Conservation (phyloP, 2,113 vertebrate species). For the Melospiza georgiana region DNA sequence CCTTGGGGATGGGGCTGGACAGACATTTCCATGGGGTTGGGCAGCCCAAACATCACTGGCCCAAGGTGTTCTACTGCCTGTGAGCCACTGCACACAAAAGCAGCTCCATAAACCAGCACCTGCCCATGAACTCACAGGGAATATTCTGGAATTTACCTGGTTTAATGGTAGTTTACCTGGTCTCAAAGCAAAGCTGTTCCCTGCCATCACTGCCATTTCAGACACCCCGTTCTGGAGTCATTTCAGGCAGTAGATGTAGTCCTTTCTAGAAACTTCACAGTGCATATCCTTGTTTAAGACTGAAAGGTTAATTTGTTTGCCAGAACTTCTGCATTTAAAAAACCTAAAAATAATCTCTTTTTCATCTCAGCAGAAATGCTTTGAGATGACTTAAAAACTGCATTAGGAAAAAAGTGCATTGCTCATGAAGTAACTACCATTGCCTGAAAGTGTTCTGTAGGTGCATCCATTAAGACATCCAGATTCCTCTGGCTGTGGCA, state of each 20-base stretch:
- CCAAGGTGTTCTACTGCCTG: neutral
- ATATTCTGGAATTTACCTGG: neutral
- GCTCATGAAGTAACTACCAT: neutral
- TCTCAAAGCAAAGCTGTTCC: neutral
- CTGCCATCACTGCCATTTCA: neutral
- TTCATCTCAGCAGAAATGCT: neutral
- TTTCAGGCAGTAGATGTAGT: neutral
- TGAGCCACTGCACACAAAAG: neutral
- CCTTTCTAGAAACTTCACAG: neutral
- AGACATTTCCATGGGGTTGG: neutral
- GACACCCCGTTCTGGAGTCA: neutral
- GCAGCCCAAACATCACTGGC: neutral
- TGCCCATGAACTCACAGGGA: neutral
- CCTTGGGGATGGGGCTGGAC: neutral
- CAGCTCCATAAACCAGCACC: neutral
- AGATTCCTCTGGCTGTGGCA: neutral
- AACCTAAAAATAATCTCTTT: neutral
- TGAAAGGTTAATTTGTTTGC: conserved; percentile 17
- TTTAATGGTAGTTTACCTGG: too few relatives aligned
- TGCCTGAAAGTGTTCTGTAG: neutral
- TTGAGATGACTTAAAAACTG: neutral
- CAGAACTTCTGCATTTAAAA: neutral
- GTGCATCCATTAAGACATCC: neutral
- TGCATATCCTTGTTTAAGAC: neutral
- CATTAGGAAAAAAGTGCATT: neutral